These are phyloP conservation scores for Nephrotoma appendiculata DNA, from an alignment of 2,888 invertebrate genomes.

Conservation along the genomic window DNA sequence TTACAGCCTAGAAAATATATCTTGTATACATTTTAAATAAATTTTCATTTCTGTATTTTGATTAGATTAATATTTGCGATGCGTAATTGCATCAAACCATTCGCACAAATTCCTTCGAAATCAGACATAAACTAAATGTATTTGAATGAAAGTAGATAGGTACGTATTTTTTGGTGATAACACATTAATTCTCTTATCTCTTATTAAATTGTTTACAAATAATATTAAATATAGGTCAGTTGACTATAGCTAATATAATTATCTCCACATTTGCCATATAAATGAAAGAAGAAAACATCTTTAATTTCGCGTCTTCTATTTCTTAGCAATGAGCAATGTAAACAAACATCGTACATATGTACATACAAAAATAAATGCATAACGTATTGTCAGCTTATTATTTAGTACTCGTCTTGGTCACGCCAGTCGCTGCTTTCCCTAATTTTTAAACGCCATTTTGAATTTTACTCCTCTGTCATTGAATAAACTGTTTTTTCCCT, in stretches of 20 bases:
- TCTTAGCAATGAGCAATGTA: background rate
- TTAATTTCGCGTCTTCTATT: background rate
- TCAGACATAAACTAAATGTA: background rate
- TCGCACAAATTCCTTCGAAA: background rate
- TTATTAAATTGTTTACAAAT: background rate
- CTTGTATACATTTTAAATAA: too few relatives aligned
- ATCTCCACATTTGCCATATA: background rate
- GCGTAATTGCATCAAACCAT: background rate
- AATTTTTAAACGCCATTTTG: background rate
- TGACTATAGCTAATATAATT: background rate
- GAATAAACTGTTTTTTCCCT: background rate
- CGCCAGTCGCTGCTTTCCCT: background rate
- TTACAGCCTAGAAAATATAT: too few relatives aligned
- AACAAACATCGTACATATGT: background rate
- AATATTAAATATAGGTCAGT: background rate
- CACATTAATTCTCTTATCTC: background rate
- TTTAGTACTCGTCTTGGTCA: background rate
- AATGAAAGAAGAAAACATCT: background rate
- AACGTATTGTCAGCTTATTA: background rate
- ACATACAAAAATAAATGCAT: background rate
- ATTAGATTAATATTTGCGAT: background rate
- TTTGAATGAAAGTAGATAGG: background rate
- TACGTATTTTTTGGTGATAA: background rate
- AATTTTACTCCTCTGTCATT: background rate
- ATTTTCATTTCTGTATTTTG: too few relatives aligned